Evolutionary conservation across 2,113 vertebrate species (phyloP), one percentile per base, ranked within the genome.

Genomic region (Nothocercus nigrocapillus): DNA sequence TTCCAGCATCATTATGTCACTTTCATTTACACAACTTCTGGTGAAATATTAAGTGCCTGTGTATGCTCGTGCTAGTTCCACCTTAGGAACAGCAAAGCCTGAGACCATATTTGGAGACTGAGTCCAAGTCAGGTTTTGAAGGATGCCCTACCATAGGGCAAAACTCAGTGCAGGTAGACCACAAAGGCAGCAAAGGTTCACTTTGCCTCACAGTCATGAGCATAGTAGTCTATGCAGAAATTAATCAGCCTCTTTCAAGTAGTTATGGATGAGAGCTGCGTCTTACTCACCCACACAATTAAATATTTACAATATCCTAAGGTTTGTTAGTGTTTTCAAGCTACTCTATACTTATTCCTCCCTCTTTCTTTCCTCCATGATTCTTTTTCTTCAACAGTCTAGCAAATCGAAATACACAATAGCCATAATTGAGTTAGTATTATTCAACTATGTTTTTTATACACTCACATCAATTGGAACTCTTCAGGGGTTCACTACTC

Each of bases 291-390:
- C 76, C 49, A 61, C 38, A 20, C 3, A 69, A 53, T 53, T 85
- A 94, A 96, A 92, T 96, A 94, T 93, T 94, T 95, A 86, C 5
- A 1, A 24, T 68, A 85, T 40, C 79, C 63, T 74, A 74, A 67
- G 44, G 47, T 87, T 79, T 82, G 14, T 49, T 85, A 79, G 36
- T 63, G 51, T 94, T 97, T 34, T 90, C 83, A 85, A 83, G 30
- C 28, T 89, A 64, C 18, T 93, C 32, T 78, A 14, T 13, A 36
- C 25, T 92, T 89, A 56, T 42, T 92, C 7, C 32, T 69, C 69
- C n/a, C 25, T 47, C n/a, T 34, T 94, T 82, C 59, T 67, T 91
- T 67, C 24, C 40, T 5, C 17, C 9, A 63, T 42, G 27, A 72
- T 87, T 20, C 25, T 67, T 93, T 75, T 84, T 21, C 74, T n/a